Conservation (phyloP, 2,888 invertebrate species). For the Euproctis similis region DNA sequence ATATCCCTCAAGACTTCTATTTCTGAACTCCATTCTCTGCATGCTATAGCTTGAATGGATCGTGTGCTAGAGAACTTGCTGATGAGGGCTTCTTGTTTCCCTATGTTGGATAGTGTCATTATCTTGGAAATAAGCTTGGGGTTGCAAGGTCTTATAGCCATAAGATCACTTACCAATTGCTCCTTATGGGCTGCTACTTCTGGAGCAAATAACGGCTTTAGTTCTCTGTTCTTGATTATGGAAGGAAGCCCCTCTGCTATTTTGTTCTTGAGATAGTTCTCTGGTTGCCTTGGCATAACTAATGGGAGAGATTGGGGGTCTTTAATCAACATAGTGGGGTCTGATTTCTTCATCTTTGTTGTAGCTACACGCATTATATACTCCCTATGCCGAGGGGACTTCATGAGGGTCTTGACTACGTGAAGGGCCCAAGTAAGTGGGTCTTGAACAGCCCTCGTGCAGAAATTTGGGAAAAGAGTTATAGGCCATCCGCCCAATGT, state of each 20-base stretch:
- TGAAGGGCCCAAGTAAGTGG: background rate
- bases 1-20: background rate
- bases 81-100: background rate
- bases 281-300: background rate
- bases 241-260: background rate
- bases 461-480: background rate
- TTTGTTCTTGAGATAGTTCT: background rate
- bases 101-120: background rate
- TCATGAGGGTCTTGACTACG: background rate
- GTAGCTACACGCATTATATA: background rate
- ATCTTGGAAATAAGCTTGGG: background rate
- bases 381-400: background rate
- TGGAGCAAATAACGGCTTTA: background rate
- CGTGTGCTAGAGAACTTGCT: background rate
- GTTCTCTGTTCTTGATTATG: background rate
- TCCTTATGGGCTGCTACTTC: background rate
- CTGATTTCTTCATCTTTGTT: background rate
- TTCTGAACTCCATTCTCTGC: background rate
- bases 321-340: background rate
- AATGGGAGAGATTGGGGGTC: background rate
- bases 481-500: background rate
- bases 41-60: background rate
- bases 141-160: background rate
- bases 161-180: background rate
- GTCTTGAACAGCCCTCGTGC: background rate